Conservation (phyloP, 2,888 invertebrate genomes). For the Augiades crinisus region DNA sequence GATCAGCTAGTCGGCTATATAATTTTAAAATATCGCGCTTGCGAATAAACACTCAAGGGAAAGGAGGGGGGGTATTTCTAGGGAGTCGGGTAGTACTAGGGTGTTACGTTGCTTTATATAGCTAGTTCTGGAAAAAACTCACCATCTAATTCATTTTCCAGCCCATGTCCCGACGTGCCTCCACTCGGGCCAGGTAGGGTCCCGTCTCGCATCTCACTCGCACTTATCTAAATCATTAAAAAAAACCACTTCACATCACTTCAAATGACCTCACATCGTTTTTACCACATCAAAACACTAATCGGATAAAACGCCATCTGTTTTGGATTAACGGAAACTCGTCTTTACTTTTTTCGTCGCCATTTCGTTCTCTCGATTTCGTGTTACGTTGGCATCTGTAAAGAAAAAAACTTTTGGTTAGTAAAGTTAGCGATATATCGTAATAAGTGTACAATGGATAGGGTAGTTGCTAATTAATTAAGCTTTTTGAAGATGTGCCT, state of each 20-base stretch:
- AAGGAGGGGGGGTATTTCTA: too few relatives aligned
- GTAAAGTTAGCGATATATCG: too few relatives aligned
- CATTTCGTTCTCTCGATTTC: too few relatives aligned
- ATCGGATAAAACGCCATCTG: background rate
- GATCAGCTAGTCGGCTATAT: too few relatives aligned
- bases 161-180: slow-evolving; percentile 58
- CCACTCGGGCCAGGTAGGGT: slow-evolving; percentile 65
- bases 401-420: background rate
- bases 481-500: too few relatives aligned
- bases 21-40: too few relatives aligned
- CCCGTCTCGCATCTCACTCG: slow-evolving; percentile 73
- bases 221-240: slow-evolving; percentile 41
- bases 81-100: too few relatives aligned
- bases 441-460: too few relatives aligned
- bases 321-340: background rate
- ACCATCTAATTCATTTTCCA: slow-evolving; percentile 61
- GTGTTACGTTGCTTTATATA: too few relatives aligned
- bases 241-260: slow-evolving; percentile 18
- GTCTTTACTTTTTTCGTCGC: background rate
- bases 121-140: too few relatives aligned
- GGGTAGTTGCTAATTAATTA: too few relatives aligned
- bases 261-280: slow-evolving; percentile 2
- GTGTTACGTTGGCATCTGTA: slow-evolving; percentile 7
- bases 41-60: too few relatives aligned
- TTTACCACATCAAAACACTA: background rate